Evolutionary conservation across 2,888 invertebrate species (phyloP).

Genomic region (Plebejus anna): DNA sequence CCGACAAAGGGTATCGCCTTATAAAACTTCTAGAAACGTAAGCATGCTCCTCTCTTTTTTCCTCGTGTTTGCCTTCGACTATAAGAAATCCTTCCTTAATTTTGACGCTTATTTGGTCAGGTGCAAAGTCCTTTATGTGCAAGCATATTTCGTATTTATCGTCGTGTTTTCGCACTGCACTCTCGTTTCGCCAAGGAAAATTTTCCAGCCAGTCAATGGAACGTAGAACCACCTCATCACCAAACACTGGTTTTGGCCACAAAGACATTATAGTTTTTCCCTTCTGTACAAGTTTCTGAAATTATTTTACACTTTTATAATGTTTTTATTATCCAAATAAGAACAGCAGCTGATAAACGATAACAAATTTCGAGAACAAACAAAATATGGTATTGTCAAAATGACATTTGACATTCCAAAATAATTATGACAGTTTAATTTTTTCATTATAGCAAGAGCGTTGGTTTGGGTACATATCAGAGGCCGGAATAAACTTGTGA

Average conservation of each 20-base stretch:
- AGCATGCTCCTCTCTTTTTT: constrained; percentile 58
- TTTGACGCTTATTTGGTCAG: constrained; percentile 51
- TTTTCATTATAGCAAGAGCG: not conserved
- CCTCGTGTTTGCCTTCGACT: constrained; percentile 60
- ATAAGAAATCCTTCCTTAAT: constrained; percentile 49
- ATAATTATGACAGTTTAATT: not conserved
- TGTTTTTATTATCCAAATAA: not conserved
- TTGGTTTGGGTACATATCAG: not conserved
- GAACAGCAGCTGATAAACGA: not conserved
- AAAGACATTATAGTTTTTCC: constrained; percentile 37
- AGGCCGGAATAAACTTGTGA: not conserved
- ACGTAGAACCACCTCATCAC: constrained; percentile 57
- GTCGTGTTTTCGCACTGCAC: constrained; percentile 44
- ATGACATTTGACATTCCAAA: not conserved
- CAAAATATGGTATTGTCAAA: not conserved
- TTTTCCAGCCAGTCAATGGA: constrained; percentile 66
- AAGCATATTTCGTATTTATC: constrained; percentile 57
- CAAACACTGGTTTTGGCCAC: constrained; percentile 50
- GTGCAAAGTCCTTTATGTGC: constrained; percentile 55
- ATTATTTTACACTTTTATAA: not conserved
- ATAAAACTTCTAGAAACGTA: constrained; percentile 56
- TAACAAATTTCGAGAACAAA: not conserved
- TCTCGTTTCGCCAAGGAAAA: constrained; percentile 60
- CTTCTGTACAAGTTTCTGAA: not conserved
- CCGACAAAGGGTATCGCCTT: constrained; percentile 54